phyloP scores from a whole-genome alignment of 1,140 invertebrate genomes.

The Drosophila insularis region DNA sequence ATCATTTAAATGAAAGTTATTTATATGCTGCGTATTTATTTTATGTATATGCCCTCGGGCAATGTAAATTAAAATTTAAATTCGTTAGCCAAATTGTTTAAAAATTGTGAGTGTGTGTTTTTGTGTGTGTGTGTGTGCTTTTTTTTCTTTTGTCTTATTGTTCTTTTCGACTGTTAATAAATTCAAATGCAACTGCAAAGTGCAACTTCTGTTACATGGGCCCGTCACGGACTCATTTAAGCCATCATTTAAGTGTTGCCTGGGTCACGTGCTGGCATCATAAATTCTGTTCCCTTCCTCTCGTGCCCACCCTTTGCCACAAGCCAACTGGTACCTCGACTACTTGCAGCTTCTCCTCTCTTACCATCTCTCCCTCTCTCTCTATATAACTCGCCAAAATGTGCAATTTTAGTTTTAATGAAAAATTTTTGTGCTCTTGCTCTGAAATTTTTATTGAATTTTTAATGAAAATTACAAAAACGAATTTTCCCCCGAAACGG shows the following conservation, averaged over 20 bases:
- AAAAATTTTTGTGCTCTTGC: slow-evolving; percentile 33
- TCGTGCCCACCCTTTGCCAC: too few species aligned
- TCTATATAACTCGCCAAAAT: background rate
- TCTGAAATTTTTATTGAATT: slow-evolving; percentile 14
- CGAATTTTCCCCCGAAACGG: background rate
- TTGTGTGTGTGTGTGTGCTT: too few species aligned
- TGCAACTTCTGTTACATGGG: slow-evolving; percentile 15
- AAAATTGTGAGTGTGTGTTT: background rate
- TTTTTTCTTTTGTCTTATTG: background rate
- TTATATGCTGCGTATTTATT: background rate
- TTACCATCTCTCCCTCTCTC: background rate
- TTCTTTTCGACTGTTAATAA: slow-evolving; percentile 37
- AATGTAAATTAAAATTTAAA: background rate
- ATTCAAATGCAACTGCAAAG: slow-evolving; percentile 47
- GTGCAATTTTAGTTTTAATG: slow-evolving; percentile 55
- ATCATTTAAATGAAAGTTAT: slow-evolving; percentile 3
- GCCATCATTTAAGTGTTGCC: slow-evolving; percentile 39
- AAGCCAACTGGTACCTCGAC: background rate
- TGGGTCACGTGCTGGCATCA: slow-evolving; percentile 42
- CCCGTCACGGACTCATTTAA: slow-evolving; percentile 46
- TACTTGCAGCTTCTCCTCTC: background rate
- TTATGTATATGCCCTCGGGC: background rate
- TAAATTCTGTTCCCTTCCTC: slow-evolving; percentile 25
- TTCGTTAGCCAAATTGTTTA: background rate
- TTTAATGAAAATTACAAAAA: slow-evolving; percentile 19